These are phyloP conservation scores for Microctonus hyperodae DNA, from an alignment of 2,888 invertebrate genomes.

Conservation along the genomic window DNA sequence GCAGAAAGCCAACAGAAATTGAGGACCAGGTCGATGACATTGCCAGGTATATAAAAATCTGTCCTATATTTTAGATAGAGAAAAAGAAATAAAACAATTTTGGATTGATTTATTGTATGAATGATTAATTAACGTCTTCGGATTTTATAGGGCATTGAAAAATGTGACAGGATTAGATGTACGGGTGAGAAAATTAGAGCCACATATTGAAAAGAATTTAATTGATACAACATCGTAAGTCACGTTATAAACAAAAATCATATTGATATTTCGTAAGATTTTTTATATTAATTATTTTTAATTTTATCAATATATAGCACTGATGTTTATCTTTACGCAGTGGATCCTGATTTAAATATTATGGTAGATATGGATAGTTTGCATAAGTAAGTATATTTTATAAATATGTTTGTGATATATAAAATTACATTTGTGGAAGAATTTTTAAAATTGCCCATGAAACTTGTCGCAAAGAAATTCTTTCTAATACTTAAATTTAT, in stretches of 20 bases:
- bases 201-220: constrained; percentile 72
- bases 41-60: constrained; percentile 65
- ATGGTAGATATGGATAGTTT: constrained; percentile 82
- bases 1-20: constrained; percentile 77
- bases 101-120: not conserved
- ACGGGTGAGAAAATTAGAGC: constrained; percentile 78
- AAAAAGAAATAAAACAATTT: not conserved
- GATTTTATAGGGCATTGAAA: constrained; percentile 67
- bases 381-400: constrained; percentile 75
- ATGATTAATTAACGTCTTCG: not conserved
- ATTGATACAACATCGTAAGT: constrained; percentile 76
- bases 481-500: constrained; percentile 4
- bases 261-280: constrained; percentile 20
- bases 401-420: too few relatives aligned
- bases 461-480: not conserved
- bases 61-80: too few relatives aligned
- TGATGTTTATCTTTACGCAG: constrained; percentile 85
- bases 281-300: constrained; percentile 1
- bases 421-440: not conserved
- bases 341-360: constrained; percentile 81
- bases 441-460: not conserved
- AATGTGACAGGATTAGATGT: constrained; percentile 82
- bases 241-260: constrained; percentile 13
- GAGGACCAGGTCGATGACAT: constrained; percentile 77
- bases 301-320: constrained; percentile 69